phyloP scores from a whole-genome alignment of 1,140 invertebrate species.

The Samia ricini region DNA sequence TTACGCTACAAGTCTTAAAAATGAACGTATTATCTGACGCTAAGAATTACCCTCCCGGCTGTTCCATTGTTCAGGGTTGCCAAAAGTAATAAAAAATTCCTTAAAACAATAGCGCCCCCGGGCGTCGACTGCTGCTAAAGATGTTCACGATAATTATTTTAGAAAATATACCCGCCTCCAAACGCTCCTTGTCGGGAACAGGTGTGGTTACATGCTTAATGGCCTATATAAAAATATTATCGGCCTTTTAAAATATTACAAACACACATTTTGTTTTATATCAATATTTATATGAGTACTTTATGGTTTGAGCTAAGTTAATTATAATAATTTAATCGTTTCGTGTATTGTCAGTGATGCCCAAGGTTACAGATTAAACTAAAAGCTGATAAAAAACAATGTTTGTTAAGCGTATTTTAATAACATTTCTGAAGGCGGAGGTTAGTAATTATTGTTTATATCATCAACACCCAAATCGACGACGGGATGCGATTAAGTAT shows the following conservation, averaged over 20 bases:
- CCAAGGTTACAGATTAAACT: not conserved
- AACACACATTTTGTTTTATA: not conserved
- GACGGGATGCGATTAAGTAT: conserved; percentile 66
- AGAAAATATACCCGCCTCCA: conserved; percentile 58
- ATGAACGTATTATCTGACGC: conserved; percentile 28
- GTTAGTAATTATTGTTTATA: conserved; percentile 71
- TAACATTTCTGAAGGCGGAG: conserved; percentile 63
- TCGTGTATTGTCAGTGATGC: not conserved
- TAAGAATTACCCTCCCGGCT: conserved; percentile 46
- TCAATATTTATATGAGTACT: not conserved
- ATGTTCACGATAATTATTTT: conserved; percentile 71
- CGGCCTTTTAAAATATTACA: not conserved
- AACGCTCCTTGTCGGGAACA: conserved; percentile 50
- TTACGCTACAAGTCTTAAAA: not conserved
- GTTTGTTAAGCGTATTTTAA: conserved; percentile 70
- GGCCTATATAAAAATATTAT: conserved; percentile 9
- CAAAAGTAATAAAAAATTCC: conserved; percentile 68
- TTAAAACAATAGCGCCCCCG: conserved; percentile 73
- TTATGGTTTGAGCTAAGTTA: not conserved
- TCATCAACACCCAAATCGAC: conserved; percentile 63
- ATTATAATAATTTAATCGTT: not conserved
- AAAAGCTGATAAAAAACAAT: not conserved
- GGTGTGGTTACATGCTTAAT: conserved; percentile 44
- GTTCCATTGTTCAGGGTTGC: conserved; percentile 65
- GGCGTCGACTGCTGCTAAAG: conserved; percentile 54